A percentile compares a stretch with the other conserved stretches of the same genome.
Conservation (phyloP, 2,113 vertebrate genomes). For the Vidua macroura region DNA sequence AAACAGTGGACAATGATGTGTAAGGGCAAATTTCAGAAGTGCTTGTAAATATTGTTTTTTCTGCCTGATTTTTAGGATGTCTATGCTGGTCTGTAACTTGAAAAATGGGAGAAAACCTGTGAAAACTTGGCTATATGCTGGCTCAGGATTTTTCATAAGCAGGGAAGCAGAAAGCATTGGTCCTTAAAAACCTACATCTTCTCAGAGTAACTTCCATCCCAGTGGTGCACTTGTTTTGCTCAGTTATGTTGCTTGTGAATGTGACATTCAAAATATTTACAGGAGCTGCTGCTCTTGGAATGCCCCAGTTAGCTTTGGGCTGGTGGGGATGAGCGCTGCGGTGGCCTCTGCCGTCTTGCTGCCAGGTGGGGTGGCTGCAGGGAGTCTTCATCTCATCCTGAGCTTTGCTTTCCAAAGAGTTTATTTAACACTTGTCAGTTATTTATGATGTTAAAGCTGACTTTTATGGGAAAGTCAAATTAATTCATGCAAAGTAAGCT, state of each 20-base stretch:
- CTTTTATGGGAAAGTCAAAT: neutral
- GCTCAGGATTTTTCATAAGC: neutral
- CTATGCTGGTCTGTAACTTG: neutral
- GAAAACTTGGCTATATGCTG: rapidly evolving
- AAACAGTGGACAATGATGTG: rapidly evolving
- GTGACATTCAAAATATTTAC: neutral
- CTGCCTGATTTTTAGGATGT: neutral
- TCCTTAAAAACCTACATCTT: neutral
- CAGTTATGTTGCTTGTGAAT: neutral
- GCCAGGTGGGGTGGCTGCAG: neutral
- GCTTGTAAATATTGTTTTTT: neutral
- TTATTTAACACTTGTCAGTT: neutral
- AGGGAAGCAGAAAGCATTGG: neutral
- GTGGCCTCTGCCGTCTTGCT: neutral
- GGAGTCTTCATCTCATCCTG: neutral
- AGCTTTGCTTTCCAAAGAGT: neutral
- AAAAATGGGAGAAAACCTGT: neutral
- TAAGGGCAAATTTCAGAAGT: neutral
- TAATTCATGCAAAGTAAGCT: neutral
- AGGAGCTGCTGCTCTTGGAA: neutral
- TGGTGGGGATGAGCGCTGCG: rapidly evolving
- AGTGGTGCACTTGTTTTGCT: neutral
- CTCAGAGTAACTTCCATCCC: neutral
- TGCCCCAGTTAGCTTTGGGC: neutral
- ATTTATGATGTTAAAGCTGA: neutral